phyloP scores from a whole-genome alignment of 2,113 vertebrate species.

The Formicarius rufipectus region DNA sequence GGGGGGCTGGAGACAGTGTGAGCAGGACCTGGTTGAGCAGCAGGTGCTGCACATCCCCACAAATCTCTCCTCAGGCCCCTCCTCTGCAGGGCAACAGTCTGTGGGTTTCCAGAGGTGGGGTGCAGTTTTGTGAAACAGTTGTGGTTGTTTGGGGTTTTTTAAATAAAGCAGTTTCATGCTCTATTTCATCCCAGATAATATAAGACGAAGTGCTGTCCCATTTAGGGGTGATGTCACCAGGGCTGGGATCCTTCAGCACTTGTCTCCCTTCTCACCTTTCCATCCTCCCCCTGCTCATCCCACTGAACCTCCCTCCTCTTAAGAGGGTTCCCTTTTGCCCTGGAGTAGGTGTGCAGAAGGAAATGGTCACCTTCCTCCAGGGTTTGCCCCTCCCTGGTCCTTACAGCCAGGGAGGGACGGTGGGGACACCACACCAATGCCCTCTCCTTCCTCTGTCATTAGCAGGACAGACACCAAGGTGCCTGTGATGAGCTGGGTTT shows the following conservation, averaged over 20 bases:
- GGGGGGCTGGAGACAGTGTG: fast-evolving
- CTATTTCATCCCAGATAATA: background rate
- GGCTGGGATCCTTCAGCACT: background rate
- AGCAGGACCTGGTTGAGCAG: background rate
- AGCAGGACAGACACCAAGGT: background rate
- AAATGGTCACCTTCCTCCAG: background rate
- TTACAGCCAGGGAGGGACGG: too few relatives aligned
- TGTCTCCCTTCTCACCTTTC: background rate
- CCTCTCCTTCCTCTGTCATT: background rate
- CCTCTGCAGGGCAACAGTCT: background rate
- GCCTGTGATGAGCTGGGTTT: fast-evolving
- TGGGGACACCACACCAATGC: background rate
- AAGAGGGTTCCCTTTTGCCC: background rate
- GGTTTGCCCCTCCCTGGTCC: background rate
- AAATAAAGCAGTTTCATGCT: background rate
- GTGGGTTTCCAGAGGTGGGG: background rate
- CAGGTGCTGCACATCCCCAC: background rate
- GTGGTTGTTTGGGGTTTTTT: background rate
- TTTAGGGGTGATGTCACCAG: background rate
- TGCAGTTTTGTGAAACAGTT: background rate
- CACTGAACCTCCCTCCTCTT: background rate
- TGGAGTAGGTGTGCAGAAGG: background rate
- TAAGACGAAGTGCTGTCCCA: background rate
- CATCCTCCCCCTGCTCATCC: background rate
- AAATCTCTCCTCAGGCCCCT: background rate